Evolutionary conservation across 2,797 vertebrate species (phyloP), one percentile per base, ranked within the genome.

Genomic region (Esox masquinongy): DNA sequence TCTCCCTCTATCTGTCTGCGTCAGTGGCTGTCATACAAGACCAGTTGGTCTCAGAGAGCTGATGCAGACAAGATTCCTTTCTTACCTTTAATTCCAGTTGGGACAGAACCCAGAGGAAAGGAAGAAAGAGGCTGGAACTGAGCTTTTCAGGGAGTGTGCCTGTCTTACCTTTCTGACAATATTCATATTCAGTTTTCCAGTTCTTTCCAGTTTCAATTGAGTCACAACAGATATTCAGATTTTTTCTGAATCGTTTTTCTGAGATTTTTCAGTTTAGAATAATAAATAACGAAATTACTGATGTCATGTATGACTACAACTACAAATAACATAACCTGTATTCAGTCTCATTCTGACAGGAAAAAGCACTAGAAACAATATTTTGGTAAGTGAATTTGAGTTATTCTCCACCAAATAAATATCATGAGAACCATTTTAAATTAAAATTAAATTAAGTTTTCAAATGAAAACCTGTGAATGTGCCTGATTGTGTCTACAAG

Each of bases 51-150:
- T 88, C 87, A 90, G 87, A 91, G 86, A 75, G 76, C 86, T 89
- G 87, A 89, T 77, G 86, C 90, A 91, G 89, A 91, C 90, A 84
- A 87, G 79, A 90, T 91, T 93, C 59, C 93, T 93, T 93, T 93
- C 91, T 90, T 92, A 91, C 87, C 83, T 82, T 85, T 88, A 88
- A 90, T 90, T 92, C 90, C 87, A 88, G 88, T 91, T 84, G 81
- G 84, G 90, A 83, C 83, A 82, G 76, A 85, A 64, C 68, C 49
- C 56, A 80, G 71, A 79, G 69, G 74, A 79, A 59, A 50, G 43
- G 50, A 59, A 68, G 51, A 56, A 56, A 56, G 51, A 0, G 31
- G 26, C 53, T 78, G 66, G 24, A 14, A 12, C 61, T 64, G 36
- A 24, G 14, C 73, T 66, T 17, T 63, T 75, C 66, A 67, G 90